Conservation (phyloP, 2,113 vertebrate genomes). For the Sterrhoptilus dennistouni region DNA sequence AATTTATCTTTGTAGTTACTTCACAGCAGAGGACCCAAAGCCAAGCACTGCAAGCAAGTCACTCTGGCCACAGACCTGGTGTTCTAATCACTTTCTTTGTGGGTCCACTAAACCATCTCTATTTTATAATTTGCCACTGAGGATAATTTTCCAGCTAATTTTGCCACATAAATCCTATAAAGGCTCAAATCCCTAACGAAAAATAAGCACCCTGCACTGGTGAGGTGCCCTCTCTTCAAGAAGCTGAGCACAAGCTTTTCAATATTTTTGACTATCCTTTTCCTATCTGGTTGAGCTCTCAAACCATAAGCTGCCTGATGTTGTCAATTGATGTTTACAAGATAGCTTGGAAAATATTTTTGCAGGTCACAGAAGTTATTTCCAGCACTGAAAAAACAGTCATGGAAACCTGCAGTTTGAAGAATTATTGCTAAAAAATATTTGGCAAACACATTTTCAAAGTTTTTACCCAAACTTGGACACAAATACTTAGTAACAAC, state of each 20-base stretch:
- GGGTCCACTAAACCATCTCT: background rate
- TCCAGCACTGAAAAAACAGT: background rate
- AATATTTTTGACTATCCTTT: background rate
- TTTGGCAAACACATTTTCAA: background rate
- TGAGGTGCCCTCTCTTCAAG: background rate
- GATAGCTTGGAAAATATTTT: background rate
- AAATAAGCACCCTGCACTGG: background rate
- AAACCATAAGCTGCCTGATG: background rate
- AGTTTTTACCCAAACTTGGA: background rate
- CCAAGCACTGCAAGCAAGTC: background rate
- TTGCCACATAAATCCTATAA: background rate
- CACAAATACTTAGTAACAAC: background rate
- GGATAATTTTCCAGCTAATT: background rate
- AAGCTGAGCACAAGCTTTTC: background rate
- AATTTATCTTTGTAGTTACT: slow-evolving; percentile 1
- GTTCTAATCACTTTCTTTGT: background rate
- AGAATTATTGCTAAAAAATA: background rate
- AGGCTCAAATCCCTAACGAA: background rate
- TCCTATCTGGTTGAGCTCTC: background rate
- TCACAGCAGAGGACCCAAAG: background rate
- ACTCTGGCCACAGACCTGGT: background rate
- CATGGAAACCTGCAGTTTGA: background rate
- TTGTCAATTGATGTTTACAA: background rate
- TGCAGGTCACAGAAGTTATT: background rate
- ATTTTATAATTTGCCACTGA: background rate